Base-by-base conservation (phyloP, 2,797 vertebrate genomes). In the Hippoglossus hippoglossus region DNA sequence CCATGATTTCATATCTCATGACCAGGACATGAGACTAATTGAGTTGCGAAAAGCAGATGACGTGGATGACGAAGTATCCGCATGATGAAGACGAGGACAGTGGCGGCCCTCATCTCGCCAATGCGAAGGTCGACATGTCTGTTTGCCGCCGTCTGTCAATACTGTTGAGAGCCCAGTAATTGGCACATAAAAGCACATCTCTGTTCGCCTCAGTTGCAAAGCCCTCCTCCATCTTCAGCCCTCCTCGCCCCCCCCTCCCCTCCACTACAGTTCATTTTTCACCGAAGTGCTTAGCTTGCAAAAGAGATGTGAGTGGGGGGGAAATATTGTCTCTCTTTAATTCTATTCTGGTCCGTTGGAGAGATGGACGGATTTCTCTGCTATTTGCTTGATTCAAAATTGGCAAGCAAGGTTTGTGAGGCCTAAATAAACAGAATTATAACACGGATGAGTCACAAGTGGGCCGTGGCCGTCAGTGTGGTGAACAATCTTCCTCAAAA, bases 261-360 rank as follows among this genome's bases (percentile, higher is more conserved):
- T 46, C 44, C 18, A 5, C 44, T 19, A 46, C 44, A 15, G 44
- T 46, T 73, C 52, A 58, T 70, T 74, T 85, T 77, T 36, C 36
- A 70, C 67, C 73, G 60, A 85, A 84, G 76, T 70, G 77, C 80
- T 86, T 86, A 85, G 59, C 63, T 87, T 80, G 82, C 84, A 80
- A 63, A 74, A 69, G 63, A 76, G 67, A 65, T 36, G 65, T 52
- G 50, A 68, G 10, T 6, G 57, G 25, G 5, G 25, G 26, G 28
- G 28, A 6, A 4, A 7, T 28, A 28, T 28, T 28, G 28, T 28
- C 31, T 34, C 31, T 34, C 77, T 71, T 57, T 31, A 65, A 70
- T 68, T 64, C 21, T 44, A 57, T 63, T 53, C 46, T 6, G 25
- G 50, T 75, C 49, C 55, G 46, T 47, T 44, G 52, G 24, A 75